Percentiles rank a stretch among this genome's conserved stretches.
phyloP scores from a whole-genome alignment of 53 echinoderm and acorn worm species.

The Mesocentrotus franciscanus region DNA sequence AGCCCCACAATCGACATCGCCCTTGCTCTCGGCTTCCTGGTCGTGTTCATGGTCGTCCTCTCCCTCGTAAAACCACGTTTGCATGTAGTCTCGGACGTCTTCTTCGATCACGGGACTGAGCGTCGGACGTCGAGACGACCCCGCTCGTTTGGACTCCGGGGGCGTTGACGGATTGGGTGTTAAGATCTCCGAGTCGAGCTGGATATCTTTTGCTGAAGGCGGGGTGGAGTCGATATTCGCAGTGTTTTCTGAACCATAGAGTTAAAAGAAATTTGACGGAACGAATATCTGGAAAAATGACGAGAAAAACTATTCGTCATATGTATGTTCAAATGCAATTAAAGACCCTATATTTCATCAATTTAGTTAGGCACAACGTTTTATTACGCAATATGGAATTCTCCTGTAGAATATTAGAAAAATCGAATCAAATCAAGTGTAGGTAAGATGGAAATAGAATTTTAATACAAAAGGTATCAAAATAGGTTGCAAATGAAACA shows the following conservation, averaged over 20 bases:
- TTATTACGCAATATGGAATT: too few species aligned
- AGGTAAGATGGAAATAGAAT: too few species aligned
- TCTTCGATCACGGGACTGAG: slow-evolving; percentile 63
- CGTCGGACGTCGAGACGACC: slow-evolving; percentile 41
- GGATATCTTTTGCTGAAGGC: not conserved
- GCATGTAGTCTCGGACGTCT: slow-evolving; percentile 43
- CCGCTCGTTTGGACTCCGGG: not conserved
- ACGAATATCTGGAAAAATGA: too few species aligned
- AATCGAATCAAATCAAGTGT: too few species aligned
- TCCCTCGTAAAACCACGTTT: not conserved
- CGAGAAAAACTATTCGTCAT: too few species aligned
- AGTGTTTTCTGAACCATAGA: not conserved
- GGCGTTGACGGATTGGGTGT: not conserved
- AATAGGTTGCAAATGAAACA: too few species aligned
- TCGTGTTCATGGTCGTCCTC: slow-evolving; percentile 1
- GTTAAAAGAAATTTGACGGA: not conserved
- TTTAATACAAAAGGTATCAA: too few species aligned
- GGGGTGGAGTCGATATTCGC: not conserved
- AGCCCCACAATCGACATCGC: slow-evolving; percentile 33
- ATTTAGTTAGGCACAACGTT: too few species aligned
- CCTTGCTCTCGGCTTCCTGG: not conserved
- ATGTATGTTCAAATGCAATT: too few species aligned
- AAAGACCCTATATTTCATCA: too few species aligned
- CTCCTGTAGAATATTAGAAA: too few species aligned
- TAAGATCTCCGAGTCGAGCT: not conserved